phyloP scores from a whole-genome alignment of 2,113 vertebrate species.

The Zosterops japonicus region DNA sequence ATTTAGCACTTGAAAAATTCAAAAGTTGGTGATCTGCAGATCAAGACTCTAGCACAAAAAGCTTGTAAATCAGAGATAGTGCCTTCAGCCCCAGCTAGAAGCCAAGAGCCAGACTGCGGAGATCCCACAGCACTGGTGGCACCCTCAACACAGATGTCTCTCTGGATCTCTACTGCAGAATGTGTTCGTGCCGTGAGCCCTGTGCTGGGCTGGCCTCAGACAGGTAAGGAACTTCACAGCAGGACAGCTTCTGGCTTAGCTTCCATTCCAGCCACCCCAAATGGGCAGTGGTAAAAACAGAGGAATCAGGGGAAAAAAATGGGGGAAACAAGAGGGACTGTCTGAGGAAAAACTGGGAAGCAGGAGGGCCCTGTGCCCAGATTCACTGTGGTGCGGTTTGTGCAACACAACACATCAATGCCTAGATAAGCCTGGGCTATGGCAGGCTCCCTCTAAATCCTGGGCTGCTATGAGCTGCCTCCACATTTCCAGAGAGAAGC shows the following conservation, averaged over 20 bases:
- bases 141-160: background rate
- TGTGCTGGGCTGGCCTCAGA: background rate
- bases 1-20: background rate
- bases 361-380: background rate
- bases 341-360: background rate
- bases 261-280: background rate
- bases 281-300: background rate
- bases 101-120: background rate
- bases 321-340: background rate
- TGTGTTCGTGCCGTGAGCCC: background rate
- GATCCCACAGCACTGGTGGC: background rate
- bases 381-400: rapidly evolving
- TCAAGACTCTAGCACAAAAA: background rate
- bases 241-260: background rate
- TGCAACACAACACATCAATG: background rate
- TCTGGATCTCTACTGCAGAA: background rate
- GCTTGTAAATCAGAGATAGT: background rate
- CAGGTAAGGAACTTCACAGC: background rate
- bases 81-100: background rate
- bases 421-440: no score
- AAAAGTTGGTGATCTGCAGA: background rate
- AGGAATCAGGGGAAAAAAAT: background rate
- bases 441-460: background rate
- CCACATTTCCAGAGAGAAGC: background rate
- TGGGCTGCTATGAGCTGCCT: rapidly evolving